Evolutionary conservation across 2,113 vertebrate species (phyloP).

Genomic region (Marcusenius ussheri): DNA sequence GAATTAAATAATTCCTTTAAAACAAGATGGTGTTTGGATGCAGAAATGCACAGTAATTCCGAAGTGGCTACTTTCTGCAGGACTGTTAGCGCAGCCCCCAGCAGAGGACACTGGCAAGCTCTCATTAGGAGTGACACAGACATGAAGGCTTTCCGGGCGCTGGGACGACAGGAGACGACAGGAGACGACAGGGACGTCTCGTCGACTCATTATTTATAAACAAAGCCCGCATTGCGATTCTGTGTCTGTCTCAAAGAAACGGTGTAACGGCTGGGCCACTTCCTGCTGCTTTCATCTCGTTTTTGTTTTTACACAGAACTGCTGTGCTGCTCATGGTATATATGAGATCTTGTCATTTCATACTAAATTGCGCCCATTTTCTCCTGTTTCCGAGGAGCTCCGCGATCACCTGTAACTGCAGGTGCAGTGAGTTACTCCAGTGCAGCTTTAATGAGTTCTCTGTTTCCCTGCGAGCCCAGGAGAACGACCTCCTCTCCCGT

Average conservation of each 20-base stretch:
- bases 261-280: too few species aligned
- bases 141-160: background rate
- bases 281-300: constrained; percentile 16
- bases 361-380: constrained; percentile 32
- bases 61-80: background rate
- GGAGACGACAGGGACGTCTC: background rate
- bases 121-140: background rate
- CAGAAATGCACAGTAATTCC: background rate
- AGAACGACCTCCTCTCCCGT: constrained; percentile 50
- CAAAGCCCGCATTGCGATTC: background rate
- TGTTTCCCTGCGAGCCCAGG: constrained; percentile 46
- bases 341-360: constrained; percentile 53
- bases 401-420: constrained; percentile 47
- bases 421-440: constrained; percentile 51
- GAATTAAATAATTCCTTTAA: background rate
- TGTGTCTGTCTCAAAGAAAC: background rate
- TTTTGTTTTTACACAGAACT: constrained; percentile 25
- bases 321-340: constrained; percentile 41
- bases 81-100: background rate
- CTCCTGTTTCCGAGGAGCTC: constrained; percentile 39
- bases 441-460: constrained; percentile 64
- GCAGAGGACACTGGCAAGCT: background rate
- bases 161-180: background rate
- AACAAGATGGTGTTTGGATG: background rate
- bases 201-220: background rate